Evolutionary conservation across 2,113 vertebrate species (phyloP), one percentile per base, ranked within the genome.

Genomic region (Gambusia holbrooki): DNA sequence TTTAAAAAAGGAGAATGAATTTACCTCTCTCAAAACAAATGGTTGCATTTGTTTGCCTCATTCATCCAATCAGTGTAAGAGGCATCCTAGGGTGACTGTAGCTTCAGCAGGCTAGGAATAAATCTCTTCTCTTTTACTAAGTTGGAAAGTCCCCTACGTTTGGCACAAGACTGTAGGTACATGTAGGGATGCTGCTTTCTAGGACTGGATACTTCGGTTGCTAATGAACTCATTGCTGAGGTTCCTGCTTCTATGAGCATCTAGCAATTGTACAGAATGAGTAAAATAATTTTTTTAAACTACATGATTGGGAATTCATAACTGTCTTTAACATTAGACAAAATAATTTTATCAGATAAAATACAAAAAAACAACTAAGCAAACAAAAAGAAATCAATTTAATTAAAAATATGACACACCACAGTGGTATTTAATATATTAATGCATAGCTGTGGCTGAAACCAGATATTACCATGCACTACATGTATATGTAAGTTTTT

Each of bases 161-260:
- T 79, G 78, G 78, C n/a, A 0, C 58, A 66, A 63, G 35, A 60
- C 66, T 64, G 60, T 72, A 72, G 68, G 73, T 25, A n/a, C 51
- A 22, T 3, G 35, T 62, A 15, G 29, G n/a, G 32, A 42, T 69
- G 25, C 71, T 85, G 84, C 84, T 90, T 86, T 90, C 89, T 79
- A 89, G 74, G 72, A 79, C 76, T 42, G 29, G 69, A 60, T 70
- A 68, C 66, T 71, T 83, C 10, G 66, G 65, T 85, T 83, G 71
- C 63, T 30, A 81, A 77, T 69, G 61, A 75, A 76, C 69, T 76
- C 22, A 37, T 10, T 8, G 15, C 73, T 15, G 25, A 25, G 25
- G 33, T 54, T 78, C 13, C 27, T 62, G 51, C 13, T n/a, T 80
- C 69, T 28, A 48, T 14, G 7, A 3, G 22, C 14, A 4, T 64